Conservation (phyloP, 2,797 vertebrate genomes). For the Limosa lapponica region DNA sequence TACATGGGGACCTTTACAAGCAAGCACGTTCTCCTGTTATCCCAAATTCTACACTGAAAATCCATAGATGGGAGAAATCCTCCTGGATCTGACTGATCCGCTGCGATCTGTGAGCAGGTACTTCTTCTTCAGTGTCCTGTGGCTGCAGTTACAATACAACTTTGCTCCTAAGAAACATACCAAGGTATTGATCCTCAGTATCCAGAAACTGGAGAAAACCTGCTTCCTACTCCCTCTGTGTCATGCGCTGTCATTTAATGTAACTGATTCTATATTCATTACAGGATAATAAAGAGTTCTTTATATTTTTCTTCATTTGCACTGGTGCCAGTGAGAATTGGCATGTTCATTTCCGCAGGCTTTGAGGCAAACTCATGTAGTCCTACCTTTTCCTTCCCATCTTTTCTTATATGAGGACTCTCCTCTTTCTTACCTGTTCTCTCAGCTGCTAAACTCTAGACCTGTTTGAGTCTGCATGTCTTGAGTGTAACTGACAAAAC, state of each 20-base stretch:
- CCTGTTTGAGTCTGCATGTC: not conserved
- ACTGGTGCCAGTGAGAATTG: not conserved
- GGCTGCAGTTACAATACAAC: not conserved
- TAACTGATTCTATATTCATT: not conserved
- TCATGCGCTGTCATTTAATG: not conserved
- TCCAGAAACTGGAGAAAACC: not conserved
- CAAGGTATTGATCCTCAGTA: not conserved
- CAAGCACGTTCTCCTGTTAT: not conserved
- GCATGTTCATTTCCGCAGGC: not conserved
- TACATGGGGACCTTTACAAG: not conserved
- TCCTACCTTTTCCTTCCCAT: not conserved
- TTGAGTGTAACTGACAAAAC: not conserved
- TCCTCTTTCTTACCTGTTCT: not conserved
- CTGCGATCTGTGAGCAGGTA: not conserved
- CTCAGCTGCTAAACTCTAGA: not conserved
- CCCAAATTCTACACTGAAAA: not conserved
- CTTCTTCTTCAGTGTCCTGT: not conserved
- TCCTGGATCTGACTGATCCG: not conserved
- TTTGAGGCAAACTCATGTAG: not conserved
- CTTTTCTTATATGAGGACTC: not conserved
- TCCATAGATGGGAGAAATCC: not conserved
- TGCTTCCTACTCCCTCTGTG: not conserved
- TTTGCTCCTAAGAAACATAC: not conserved
- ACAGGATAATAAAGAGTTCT: not conserved
- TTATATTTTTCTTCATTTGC: not conserved